Evolutionary conservation across 2,113 vertebrate genomes (phyloP), one percentile per base, ranked within the genome.

Genomic region (Lipophrys pholis): DNA sequence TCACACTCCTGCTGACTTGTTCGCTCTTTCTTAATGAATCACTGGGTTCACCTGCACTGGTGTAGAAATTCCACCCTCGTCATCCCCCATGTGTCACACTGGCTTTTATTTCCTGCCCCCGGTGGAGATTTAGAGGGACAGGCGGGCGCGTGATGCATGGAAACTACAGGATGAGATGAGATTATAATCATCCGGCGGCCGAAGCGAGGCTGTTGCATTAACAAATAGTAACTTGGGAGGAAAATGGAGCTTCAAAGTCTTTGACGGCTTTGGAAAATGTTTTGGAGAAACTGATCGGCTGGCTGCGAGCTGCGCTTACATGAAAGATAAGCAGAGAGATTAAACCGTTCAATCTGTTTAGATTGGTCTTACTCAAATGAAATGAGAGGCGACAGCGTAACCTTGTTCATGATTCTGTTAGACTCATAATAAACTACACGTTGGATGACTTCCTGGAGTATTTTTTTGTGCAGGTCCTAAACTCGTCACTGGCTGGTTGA

Each of bases 51-150:
- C 78, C 81, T 80, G 87, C 86, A 87, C 64, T 45, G 15, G 67
- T 83, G 88, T 84, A 84, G 81, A 91, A 90, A 91, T 89, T 89
- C 82, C 75, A 84, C 77, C 60, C 69, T 77, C 73, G 81, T 86
- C 90, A 86, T 87, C 85, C 81, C 86, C 83, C 83, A 43, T 81
- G 84, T 87, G 86, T 65, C 81, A 72, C 64, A 55, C 79, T 67
- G 78, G 70, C 36, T 73, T 89, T 86, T 83, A 82, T 84, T 76
- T 80, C 41, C 78, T 42, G 51, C 84, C 79, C 63, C 73, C 62
- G 52, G 59, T 80, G 46, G 73, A 78, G 82, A 75, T 70, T 76
- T 49, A 50, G 82, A 76, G 84, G 82, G 84, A 87, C 80, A 53
- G 80, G 81, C 78, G 8, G 67, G 11, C 1, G 55, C 45, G 9